A percentile compares a stretch with the other conserved stretches of the same genome.
Evolutionary conservation across 2,113 vertebrate genomes (phyloP).

Genomic region (Odocoileus hemionus): DNA sequence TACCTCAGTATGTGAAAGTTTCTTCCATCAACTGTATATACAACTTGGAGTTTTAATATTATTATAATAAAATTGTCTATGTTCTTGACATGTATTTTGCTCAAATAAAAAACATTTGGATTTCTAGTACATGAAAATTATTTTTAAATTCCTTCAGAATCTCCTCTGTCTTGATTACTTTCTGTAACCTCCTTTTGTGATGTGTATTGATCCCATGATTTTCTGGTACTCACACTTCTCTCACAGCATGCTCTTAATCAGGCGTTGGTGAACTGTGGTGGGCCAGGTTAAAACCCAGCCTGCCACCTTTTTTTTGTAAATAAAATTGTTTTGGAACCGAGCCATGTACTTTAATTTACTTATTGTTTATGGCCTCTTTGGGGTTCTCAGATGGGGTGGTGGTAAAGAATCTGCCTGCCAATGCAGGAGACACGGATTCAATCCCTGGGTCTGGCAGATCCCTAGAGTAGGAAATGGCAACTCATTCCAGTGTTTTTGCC

Average conservation of each 20-base stretch:
- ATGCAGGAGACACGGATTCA: neutral
- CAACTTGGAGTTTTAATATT: neutral
- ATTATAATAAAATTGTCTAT: neutral
- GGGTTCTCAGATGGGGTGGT: neutral
- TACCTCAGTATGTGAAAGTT: neutral
- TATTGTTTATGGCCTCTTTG: neutral
- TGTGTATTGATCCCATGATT: neutral
- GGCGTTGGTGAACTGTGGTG: neutral
- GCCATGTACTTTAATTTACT: neutral
- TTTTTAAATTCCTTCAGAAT: neutral
- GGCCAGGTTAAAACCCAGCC: neutral
- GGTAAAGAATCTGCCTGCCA: neutral
- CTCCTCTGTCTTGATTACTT: neutral
- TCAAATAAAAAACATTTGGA: neutral
- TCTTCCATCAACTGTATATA: neutral
- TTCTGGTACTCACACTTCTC: neutral
- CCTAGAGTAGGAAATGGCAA: neutral
- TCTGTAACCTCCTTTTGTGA: neutral
- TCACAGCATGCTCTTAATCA: neutral
- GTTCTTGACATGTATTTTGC: slow-evolving; percentile 22
- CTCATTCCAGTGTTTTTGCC: neutral
- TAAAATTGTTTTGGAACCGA: neutral
- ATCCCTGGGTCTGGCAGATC: neutral
- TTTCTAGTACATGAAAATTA: slow-evolving; percentile 2
- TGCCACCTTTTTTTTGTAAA: neutral